phyloP scores from a whole-genome alignment of 2,113 vertebrate species.

The Gymnogyps californianus region DNA sequence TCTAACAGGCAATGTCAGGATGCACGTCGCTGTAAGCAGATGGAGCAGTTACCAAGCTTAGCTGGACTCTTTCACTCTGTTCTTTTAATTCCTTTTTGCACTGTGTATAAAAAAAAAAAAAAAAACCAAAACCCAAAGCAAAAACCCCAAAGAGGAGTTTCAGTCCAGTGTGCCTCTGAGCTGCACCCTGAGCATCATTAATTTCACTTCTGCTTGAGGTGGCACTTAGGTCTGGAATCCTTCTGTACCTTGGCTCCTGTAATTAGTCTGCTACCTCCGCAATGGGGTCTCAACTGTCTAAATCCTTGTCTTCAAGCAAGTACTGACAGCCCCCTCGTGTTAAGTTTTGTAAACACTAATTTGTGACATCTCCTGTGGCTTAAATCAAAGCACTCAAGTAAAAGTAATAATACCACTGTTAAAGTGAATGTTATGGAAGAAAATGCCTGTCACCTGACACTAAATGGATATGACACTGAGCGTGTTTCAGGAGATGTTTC shows the following conservation, averaged over 20 bases:
- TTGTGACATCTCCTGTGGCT: conserved; percentile 60
- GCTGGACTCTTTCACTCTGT: background rate
- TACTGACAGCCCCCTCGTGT: conserved; percentile 66
- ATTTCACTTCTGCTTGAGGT: background rate
- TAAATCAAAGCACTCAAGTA: conserved; percentile 58
- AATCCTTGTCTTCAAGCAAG: conserved; percentile 32
- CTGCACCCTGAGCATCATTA: background rate
- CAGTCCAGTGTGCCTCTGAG: background rate
- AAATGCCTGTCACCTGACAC: conserved; percentile 4
- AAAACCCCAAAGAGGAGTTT: background rate
- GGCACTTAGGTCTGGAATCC: background rate
- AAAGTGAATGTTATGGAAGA: background rate
- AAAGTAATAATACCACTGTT: conserved; percentile 51
- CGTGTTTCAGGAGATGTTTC: background rate
- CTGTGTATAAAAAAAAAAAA: background rate
- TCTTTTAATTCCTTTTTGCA: background rate
- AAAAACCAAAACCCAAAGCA: background rate
- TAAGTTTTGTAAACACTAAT: conserved; percentile 68
- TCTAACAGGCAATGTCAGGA: background rate
- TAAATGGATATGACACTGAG: background rate
- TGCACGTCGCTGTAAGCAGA: background rate
- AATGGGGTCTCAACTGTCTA: conserved; percentile 17
- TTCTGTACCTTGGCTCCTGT: background rate
- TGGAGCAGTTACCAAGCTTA: background rate
- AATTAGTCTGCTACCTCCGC: background rate